Percentiles rank a stretch among this genome's conserved stretches.
These are phyloP conservation scores for Chrysemys picta DNA, from an alignment of 2,113 vertebrate genomes.

Conservation along the genomic window DNA sequence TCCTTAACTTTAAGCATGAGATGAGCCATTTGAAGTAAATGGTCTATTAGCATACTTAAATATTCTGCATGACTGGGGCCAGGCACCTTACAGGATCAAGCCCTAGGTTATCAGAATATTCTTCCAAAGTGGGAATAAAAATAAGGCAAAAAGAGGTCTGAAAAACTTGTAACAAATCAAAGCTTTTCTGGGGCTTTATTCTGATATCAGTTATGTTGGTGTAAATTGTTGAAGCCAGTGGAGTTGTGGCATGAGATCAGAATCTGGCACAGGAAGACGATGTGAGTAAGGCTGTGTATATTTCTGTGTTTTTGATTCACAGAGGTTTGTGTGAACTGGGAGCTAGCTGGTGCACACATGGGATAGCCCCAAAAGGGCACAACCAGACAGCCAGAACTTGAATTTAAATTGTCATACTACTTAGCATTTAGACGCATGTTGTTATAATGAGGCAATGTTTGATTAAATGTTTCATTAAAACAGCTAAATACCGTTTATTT, in stretches of 20 bases:
- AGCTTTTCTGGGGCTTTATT: not conserved
- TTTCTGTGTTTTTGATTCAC: conserved; percentile 14
- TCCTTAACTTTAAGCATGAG: not conserved
- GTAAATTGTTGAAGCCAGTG: not conserved
- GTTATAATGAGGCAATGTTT: conserved; percentile 28
- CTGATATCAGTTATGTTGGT: not conserved
- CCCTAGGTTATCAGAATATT: not conserved
- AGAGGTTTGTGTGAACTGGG: conserved; percentile 42
- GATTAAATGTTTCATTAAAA: not conserved
- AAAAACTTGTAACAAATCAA: not conserved
- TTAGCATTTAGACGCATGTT: conserved; percentile 14
- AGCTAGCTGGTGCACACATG: conserved; percentile 49
- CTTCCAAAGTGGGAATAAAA: not conserved
- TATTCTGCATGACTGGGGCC: not conserved
- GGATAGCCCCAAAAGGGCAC: conserved; percentile 29
- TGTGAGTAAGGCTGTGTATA: conserved; percentile 10
- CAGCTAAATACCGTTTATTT: not conserved
- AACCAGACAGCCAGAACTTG: conserved; percentile 32
- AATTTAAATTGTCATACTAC: not conserved
- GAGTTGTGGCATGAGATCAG: not conserved
- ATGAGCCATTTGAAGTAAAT: not conserved
- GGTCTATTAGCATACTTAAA: not conserved
- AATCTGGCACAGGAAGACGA: not conserved
- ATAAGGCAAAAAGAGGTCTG: not conserved
- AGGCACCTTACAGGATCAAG: not conserved